Percentiles rank a stretch among this genome's conserved stretches.
phyloP scores from a whole-genome alignment of 92 coral and sea anemone species.

The Epizoanthus ramosus region DNA sequence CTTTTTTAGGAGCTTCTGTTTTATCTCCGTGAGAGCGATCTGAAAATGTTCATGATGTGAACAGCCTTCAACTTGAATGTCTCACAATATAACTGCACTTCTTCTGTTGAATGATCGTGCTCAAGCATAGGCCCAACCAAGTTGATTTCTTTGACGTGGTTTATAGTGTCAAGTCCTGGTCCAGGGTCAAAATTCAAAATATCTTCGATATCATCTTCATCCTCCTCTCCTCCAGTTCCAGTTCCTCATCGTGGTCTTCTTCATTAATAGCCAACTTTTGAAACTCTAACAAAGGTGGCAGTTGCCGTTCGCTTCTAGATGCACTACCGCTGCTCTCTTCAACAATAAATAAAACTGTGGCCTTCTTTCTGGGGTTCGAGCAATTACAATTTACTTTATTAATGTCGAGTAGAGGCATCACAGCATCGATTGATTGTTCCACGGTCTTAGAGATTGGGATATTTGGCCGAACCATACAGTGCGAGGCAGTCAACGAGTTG shows the following conservation, averaged over 20 bases:
- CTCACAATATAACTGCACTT: too few relatives aligned
- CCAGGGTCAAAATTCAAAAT: conserved; percentile 6
- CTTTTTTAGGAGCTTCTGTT: conserved; percentile 23
- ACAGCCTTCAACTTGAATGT: conserved; percentile 35
- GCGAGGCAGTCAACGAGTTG: conserved; percentile 15
- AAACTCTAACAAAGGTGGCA: conserved; percentile 16
- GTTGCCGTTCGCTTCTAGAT: conserved; percentile 1
- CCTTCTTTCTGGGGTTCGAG: neutral
- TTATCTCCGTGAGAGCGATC: conserved; percentile 14
- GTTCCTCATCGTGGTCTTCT: too few relatives aligned
- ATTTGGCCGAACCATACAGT: conserved; percentile 17
- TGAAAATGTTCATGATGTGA: conserved; percentile 43
- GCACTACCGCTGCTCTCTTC: conserved; percentile 15
- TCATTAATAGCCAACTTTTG: neutral
- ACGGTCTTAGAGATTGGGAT: too few relatives aligned
- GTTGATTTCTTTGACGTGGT: conserved; percentile 1
- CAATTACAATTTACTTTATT: conserved; percentile 35
- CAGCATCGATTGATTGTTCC: too few relatives aligned
- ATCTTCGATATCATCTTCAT: conserved; percentile 8
- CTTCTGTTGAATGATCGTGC: too few relatives aligned
- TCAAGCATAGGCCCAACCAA: conserved; percentile 1
- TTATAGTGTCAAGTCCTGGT: neutral
- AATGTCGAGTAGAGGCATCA: conserved; percentile 38
- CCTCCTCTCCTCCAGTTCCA: conserved; percentile 20
- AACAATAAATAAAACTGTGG: neutral